Base-by-base conservation (phyloP, 2,113 vertebrate species). In the Uria aalge region DNA sequence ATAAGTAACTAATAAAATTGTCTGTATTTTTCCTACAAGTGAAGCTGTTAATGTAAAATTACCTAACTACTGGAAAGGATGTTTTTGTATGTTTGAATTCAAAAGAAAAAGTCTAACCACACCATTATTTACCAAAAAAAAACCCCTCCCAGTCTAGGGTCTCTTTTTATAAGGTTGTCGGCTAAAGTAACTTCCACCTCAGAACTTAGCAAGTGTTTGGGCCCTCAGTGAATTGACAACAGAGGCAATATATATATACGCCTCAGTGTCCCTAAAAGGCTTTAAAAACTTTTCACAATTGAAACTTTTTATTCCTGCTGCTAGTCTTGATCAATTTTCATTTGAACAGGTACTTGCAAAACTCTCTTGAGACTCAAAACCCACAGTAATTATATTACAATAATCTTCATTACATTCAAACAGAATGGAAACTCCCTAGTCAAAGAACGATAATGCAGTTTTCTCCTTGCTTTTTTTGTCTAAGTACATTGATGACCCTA, bases 321-420 rank as follows among this genome's bases (percentile, higher is more conserved):
- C 62, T 82, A 76, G 40, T 15, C 52, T 71, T 73, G 45, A 75
- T 60, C 57, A 93, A 66, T 94, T 96, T 81, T 84, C 29, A 50
- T 92, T 95, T 85, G 38, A 96, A 95, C 96, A 94, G 17, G 47
- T 91, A 84, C 45, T 86, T 93, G 29, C 52, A 56, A 91, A 60
- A 52, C 24, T 66, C 74, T 92, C 55, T 63, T 45, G 69, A 94
- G 75, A 74, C n/a, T 59, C 68, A 89, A 96, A 90, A 20, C 1
- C 6, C 56, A 38, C 29, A 79, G 48, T 79, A 95, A 97, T 97
- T 94, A 67, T 63, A 53, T 27, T 79, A 91, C 22, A 79, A 59
- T 88, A 77, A 78, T 88, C 60, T 91, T 79, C 50, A 67, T 55
- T 81, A 88, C 30, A 59, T 90, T 96, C 36, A 82, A 92, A 84